These are phyloP conservation scores for Acleris literana DNA, from an alignment of 2,888 invertebrate species.

Conservation along the genomic window DNA sequence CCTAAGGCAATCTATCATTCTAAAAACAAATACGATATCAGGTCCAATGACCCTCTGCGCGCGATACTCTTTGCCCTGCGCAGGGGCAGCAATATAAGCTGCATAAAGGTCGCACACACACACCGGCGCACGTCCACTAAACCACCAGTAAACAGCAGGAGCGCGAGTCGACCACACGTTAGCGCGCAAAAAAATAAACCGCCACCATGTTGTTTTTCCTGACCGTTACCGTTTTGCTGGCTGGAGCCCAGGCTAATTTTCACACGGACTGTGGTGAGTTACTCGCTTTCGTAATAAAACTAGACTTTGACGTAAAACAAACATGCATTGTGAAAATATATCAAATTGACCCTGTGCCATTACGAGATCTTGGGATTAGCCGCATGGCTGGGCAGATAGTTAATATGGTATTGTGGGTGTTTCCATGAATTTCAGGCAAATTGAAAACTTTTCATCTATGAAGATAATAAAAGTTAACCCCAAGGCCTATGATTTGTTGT, in stretches of 20 bases:
- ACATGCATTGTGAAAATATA: too few relatives aligned
- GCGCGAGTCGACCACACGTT: constrained; percentile 72
- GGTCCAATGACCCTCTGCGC: constrained; percentile 23
- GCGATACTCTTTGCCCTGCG: constrained; percentile 68
- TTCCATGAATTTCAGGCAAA: too few relatives aligned
- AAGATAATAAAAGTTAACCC: too few relatives aligned
- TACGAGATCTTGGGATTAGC: too few relatives aligned
- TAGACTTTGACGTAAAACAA: neutral
- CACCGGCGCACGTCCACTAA: constrained; percentile 49
- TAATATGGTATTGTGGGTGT: too few relatives aligned
- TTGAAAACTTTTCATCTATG: too few relatives aligned
- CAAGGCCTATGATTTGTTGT: too few relatives aligned
- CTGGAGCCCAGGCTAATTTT: constrained; percentile 72
- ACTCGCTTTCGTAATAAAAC: constrained; percentile 19
- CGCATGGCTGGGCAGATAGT: too few relatives aligned
- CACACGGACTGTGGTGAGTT: constrained; percentile 75
- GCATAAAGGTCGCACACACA: constrained; percentile 65
- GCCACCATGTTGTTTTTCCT: constrained; percentile 66
- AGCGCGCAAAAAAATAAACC: constrained; percentile 60
- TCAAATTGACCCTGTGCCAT: too few relatives aligned
- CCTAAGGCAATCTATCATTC: too few relatives aligned
- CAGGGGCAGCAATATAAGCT: constrained; percentile 67
- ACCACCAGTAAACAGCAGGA: constrained; percentile 59
- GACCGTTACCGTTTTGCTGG: constrained; percentile 59
- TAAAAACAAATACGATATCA: constrained; percentile 9